Base-by-base conservation (phyloP, 1,140 invertebrate genomes). In the Bombus confusus region DNA sequence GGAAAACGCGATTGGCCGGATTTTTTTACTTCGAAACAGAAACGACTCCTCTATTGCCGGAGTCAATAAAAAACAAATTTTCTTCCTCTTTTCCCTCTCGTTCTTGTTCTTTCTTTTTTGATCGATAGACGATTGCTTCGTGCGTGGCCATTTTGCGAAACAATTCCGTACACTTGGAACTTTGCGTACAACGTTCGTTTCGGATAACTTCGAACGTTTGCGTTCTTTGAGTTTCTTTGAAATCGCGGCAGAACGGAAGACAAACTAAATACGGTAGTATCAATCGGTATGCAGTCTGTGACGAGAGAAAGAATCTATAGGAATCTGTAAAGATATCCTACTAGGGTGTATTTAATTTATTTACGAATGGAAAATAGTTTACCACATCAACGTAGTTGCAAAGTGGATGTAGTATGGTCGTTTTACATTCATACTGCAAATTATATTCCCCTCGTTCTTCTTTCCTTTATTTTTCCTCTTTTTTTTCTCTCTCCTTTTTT, bases 91-190 rank as follows among this genome's bases (percentile, higher is more conserved):
- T 52, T 22, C 47, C 47, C 47, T 52, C 47, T 52, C 18, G 47
- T 22, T 52, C 47, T 52, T 52, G 5, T 3, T 10, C 12, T 2
- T 9, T 39, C 22, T 39, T 28, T 9, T 22, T 37, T 4, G 15
- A 25, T 0, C 13, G 5, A n/a, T 69, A 1, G 12, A 22, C 0
- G 18, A 22, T 52, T 0, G 8, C 18, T 52, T 2, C 0, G 0
- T 0, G 47, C 47, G 47, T 2, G 18, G 47, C 18, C 6, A 22
- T 52, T 22, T 52, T 1, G 18, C 47, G 18, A 52, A 52, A 22
- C 18, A 2, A 6, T 22, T 15, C 6, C 47, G 0, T 1, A 18
- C 6, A 1, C 47, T 6, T 8, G 47, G 5, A 22, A 52, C 47
- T 52, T 52, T 52, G 5, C 0, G 18, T 52, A 22, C 5, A 5